Conservation (phyloP, 2,888 invertebrate genomes). For the Prionchulus punctatus region DNA sequence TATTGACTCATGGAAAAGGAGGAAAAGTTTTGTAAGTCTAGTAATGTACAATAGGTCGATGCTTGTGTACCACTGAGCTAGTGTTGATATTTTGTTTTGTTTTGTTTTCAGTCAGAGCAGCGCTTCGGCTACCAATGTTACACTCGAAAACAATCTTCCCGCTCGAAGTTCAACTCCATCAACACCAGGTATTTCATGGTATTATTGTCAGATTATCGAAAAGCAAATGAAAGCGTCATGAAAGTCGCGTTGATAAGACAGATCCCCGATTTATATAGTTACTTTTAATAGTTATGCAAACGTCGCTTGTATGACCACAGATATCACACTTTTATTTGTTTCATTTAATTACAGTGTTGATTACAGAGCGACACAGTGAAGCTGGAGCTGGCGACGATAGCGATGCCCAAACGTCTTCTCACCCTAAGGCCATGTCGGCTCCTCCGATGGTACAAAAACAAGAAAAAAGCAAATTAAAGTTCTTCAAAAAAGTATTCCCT, state of each 20-base stretch:
- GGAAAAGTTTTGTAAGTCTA: neutral
- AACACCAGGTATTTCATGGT: slow-evolving; percentile 89
- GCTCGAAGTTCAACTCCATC: slow-evolving; percentile 83
- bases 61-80: neutral
- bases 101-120: slow-evolving; percentile 10
- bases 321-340: too few species aligned
- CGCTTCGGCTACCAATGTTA: slow-evolving; percentile 67
- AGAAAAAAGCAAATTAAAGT: slow-evolving; percentile 10
- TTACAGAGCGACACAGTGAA: too few species aligned
- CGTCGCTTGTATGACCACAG: too few species aligned
- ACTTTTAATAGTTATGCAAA: too few species aligned
- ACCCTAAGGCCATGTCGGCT: neutral
- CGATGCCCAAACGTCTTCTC: too few species aligned
- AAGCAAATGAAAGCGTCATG: too few species aligned
- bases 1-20: neutral
- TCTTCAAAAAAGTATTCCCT: slow-evolving; percentile 12
- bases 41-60: too few species aligned
- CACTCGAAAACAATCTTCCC: slow-evolving; percentile 24
- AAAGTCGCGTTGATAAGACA: too few species aligned
- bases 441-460: neutral
- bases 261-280: too few species aligned
- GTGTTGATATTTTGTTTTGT: neutral
- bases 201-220: too few species aligned
- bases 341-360: too few species aligned
- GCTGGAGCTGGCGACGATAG: too few species aligned